Conservation (phyloP, 1,140 invertebrate genomes). For the Drosophila kurseongensis region DNA sequence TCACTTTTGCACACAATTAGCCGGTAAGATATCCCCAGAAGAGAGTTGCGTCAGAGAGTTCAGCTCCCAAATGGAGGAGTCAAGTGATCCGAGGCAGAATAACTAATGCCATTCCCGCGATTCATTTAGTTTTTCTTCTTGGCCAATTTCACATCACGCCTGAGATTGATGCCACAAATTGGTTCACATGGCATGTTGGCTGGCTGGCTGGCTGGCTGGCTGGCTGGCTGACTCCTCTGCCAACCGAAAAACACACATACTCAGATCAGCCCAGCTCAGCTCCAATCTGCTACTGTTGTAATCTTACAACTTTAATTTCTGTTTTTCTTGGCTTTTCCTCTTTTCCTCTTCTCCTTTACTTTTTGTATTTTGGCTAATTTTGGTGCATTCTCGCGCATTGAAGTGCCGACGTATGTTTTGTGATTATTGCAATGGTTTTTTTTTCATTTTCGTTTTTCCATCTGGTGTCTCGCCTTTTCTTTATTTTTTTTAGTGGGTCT, state of each 20-base stretch:
- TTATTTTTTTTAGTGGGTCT: slow-evolving; percentile 37
- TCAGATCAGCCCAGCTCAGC: background rate
- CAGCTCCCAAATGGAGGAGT: slow-evolving; percentile 1
- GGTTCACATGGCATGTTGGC: slow-evolving; percentile 77
- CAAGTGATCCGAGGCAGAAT: slow-evolving; percentile 30
- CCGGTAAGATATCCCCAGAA: slow-evolving; percentile 10
- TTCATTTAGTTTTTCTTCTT: slow-evolving; percentile 28
- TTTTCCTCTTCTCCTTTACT: slow-evolving; percentile 24
- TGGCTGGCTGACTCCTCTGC: slow-evolving; percentile 38
- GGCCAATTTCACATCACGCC: slow-evolving; percentile 79
- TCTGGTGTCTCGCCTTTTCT: slow-evolving; percentile 41
- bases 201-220: slow-evolving; percentile 38
- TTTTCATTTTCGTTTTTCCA: background rate
- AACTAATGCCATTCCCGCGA: slow-evolving; percentile 42
- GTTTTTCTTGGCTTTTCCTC: slow-evolving; percentile 67
- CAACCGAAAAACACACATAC: slow-evolving; percentile 5
- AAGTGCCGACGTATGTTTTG: slow-evolving; percentile 74
- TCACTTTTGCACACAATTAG: slow-evolving; percentile 23
- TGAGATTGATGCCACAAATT: slow-evolving; percentile 84
- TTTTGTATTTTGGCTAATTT: slow-evolving; percentile 69
- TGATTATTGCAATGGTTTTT: slow-evolving; percentile 69
- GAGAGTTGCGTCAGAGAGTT: slow-evolving; percentile 16
- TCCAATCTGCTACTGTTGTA: slow-evolving; percentile 63
- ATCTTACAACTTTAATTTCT: slow-evolving; percentile 79
- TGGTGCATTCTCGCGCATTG: slow-evolving; percentile 75